Base-by-base conservation (phyloP, 2,113 vertebrate species). In the Gulo gulo region DNA sequence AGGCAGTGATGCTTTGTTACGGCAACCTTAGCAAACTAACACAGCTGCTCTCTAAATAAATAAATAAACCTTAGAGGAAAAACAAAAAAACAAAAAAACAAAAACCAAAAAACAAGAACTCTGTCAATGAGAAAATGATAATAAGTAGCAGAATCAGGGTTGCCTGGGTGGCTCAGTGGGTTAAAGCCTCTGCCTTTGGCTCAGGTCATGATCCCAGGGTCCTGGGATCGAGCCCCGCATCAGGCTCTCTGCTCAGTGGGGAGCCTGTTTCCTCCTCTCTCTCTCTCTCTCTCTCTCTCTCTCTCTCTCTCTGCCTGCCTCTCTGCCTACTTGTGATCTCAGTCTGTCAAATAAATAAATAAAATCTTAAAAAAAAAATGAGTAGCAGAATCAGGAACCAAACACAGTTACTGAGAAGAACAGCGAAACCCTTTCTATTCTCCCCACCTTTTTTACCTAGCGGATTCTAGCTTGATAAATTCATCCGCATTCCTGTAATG, bases 391-490 rank as follows among this genome's bases (percentile, higher is more conserved):
- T 55, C 9, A 24, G 26, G 20, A 39, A 24, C 74, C 63, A 42
- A 21, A 29, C 2, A 69, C 4, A 4, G 0, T 31, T 83, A 23
- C 36, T 79, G 26, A 88, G 29, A 88, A 26, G 36, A 69, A 55
- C 0, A 0, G 2, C 9, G 1, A 45, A 95, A 67, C 4, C 0
- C 6, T 82, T 31, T 67, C 7, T 47, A 21, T 42, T 94, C 34
- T 42, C 61, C 92, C 15, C 45, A 18, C 67, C 0, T 7, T 90
- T 9, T 87, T 80, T 79, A 42, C 20, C 2, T 0, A 47, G 16
- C 78, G 52, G 29, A 88, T 50, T 86, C 9, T 50, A 91, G 7
- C 36, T 83, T 36, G 55, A 81, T 76, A 76, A 80, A 71, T 79
- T 89, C n/a, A 94, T 67, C 7, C 45, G 42, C 71, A 65, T 80